Percentiles rank a stretch among this genome's conserved stretches.
Conservation (phyloP, 23 tunicate species). For the Halocynthia aurantium region DNA sequence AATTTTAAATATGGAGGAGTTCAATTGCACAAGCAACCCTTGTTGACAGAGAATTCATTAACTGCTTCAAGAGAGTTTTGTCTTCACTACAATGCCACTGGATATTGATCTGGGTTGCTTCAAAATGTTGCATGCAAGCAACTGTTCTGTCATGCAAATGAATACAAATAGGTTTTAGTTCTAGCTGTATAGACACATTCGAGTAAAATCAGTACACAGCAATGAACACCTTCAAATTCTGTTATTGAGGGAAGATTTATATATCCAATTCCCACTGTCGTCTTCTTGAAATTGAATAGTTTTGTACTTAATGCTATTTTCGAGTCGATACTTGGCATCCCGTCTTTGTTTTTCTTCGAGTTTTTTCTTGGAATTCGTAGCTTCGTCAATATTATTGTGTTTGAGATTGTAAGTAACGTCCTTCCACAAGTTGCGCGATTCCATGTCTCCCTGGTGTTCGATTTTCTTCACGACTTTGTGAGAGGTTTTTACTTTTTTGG, state of each 20-base stretch:
- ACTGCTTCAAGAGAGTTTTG: no score
- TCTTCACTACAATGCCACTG: no score
- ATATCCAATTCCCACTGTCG: constrained; percentile 82
- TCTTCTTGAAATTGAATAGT: constrained; percentile 67
- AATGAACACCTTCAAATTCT: constrained; percentile 13
- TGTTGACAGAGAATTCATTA: no score
- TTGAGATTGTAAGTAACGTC: constrained; percentile 68
- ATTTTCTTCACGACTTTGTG: constrained; percentile 60
- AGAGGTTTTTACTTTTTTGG: constrained; percentile 30
- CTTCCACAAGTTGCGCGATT: constrained; percentile 83
- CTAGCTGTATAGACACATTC: no score
- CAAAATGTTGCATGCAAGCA: no score
- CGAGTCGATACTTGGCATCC: constrained; percentile 79
- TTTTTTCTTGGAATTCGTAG: constrained; percentile 62
- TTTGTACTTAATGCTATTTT: constrained; percentile 52
- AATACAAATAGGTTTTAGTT: no score
- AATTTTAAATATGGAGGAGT: no score
- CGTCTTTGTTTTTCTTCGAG: constrained; percentile 80
- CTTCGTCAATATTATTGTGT: constrained; percentile 81
- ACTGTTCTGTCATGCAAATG: no score
- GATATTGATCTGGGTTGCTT: no score
- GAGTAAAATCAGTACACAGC: neutral
- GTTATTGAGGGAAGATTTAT: constrained; percentile 32
- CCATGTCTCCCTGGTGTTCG: constrained; percentile 61
- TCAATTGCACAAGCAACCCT: no score